Evolutionary conservation across 2,113 vertebrate genomes (phyloP), one percentile per base, ranked within the genome.

Genomic region (Lycocorax pyrrhopterus): DNA sequence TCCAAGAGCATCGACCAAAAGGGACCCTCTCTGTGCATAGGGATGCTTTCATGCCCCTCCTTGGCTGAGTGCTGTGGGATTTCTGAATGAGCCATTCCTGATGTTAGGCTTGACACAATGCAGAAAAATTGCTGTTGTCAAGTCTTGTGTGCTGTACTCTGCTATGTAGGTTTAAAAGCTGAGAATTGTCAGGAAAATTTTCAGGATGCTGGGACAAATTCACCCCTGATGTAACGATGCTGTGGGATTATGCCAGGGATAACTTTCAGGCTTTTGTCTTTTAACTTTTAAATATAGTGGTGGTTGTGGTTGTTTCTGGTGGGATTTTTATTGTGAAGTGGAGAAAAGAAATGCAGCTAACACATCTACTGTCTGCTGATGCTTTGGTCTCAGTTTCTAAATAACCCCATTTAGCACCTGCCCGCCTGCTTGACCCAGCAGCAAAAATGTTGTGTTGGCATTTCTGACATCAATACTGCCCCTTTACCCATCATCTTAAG

Each of bases 361-460:
- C 64, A 72, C 73, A 56, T 72, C 51, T 72, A 5, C 52, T 93
- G 3, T 88, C 66, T 94, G 77, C 66, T 94, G 44, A 2, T 72
- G 56, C 83, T 62, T 86, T 13, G 22, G 77, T 78, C 80, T 69
- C 53, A 43, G 62, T 78, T 96, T 63, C 92, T 80, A 82, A 78
- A 66, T 86, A 87, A 84, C 90, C 77, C 83, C 84, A 69, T 92
- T 93, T 93, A 90, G 79, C 89, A 84, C 78, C 49, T 90, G 91
- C 84, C 67, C 0, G 27, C 78, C 56, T 67, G 44, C 58, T 74
- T 96, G 90, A 94, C 90, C 86, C 21, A 5, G 64, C 88, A 90
- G 63, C 69, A 75, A 37, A 94, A 90, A 84, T 35, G 51, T 80
- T 90, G 52, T 74, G 87, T 88, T 87, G 84, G 75, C 88, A 83